phyloP scores from a whole-genome alignment of 2,888 invertebrate genomes.

The Rotaria macrura region DNA sequence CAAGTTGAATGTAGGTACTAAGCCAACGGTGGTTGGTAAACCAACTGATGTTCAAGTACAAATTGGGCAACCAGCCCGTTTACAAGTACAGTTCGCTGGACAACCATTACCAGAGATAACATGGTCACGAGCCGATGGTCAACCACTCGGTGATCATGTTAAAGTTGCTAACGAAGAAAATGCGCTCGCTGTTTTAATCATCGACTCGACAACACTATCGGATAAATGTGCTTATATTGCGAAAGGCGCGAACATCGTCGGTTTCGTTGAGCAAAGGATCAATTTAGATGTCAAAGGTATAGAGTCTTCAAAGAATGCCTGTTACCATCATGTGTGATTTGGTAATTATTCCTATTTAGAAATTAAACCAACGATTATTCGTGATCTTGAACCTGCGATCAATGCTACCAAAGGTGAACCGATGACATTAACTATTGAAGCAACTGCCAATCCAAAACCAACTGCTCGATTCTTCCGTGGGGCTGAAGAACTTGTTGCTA shows the following conservation, averaged over 20 bases:
- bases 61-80: background rate
- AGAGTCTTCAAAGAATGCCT: no score
- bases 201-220: background rate
- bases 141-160: background rate
- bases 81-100: background rate
- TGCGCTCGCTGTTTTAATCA: background rate
- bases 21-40: background rate
- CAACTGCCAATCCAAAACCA: conserved; percentile 27
- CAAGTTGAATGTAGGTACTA: background rate
- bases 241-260: conserved; percentile 31
- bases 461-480: conserved; percentile 15
- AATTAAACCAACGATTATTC: conserved; percentile 21
- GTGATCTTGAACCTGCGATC: conserved; percentile 19
- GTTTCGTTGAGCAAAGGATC: conserved; percentile 26
- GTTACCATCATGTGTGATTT: no score
- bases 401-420: conserved; percentile 20
- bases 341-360: background rate
- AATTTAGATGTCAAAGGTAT: conserved; percentile 24
- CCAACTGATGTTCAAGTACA: background rate
- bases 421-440: conserved; percentile 1
- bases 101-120: background rate
- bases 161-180: background rate
- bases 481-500: background rate
- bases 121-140: background rate
- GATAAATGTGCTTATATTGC: conserved; percentile 32